Conservation (phyloP, 2,113 vertebrate genomes). For the Melozone crissalis region DNA sequence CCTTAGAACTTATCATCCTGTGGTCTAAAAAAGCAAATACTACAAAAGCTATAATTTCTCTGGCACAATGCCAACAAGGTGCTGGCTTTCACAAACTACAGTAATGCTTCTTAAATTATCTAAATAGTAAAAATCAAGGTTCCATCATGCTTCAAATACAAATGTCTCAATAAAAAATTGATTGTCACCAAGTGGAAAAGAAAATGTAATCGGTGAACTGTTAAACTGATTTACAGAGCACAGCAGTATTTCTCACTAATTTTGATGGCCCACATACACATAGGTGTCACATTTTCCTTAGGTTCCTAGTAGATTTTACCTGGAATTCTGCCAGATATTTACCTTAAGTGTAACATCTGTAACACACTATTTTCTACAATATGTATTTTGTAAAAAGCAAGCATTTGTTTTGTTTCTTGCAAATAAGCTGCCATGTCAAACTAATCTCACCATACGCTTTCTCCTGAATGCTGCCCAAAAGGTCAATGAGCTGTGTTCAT, state of each 20-base stretch:
- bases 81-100: background rate
- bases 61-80: background rate
- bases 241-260: background rate
- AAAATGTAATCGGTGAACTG: background rate
- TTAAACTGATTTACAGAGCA: background rate
- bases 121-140: background rate
- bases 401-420: background rate
- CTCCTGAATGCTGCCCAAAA: background rate
- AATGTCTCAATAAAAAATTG: background rate
- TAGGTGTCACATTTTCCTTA: background rate
- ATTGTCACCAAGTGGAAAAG: background rate
- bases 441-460: background rate
- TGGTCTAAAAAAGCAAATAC: background rate
- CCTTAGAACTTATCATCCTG: background rate
- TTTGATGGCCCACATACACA: background rate
- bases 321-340: background rate
- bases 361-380: background rate
- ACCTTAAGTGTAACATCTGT: background rate
- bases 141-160: background rate
- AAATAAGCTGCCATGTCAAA: background rate
- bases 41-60: background rate
- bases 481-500: background rate
- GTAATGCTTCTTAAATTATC: background rate
- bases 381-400: background rate
- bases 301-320: background rate